phyloP scores from a whole-genome alignment of 2,797 vertebrate genomes.

The Oryzias sinensis region DNA sequence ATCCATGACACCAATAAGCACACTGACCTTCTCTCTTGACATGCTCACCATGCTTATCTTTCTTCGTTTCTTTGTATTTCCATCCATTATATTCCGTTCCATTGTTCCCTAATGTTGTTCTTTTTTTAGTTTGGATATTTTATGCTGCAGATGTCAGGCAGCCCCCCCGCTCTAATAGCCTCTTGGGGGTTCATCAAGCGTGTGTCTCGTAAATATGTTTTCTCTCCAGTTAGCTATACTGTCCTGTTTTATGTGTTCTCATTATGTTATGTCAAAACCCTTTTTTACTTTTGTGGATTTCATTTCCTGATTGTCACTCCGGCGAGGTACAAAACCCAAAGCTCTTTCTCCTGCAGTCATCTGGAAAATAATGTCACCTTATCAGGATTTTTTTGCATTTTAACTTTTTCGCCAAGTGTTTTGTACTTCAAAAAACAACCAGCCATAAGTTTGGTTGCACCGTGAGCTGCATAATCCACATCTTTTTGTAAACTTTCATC shows the following conservation, averaged over 20 bases:
- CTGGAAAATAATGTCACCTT: slow-evolving; percentile 25
- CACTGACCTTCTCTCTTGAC: slow-evolving; percentile 47
- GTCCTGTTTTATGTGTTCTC: slow-evolving; percentile 5
- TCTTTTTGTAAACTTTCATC: slow-evolving; percentile 9
- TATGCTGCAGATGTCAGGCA: slow-evolving; percentile 18
- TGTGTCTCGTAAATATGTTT: no score
- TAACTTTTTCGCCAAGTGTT: slow-evolving; percentile 6
- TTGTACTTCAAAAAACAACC: slow-evolving; percentile 4
- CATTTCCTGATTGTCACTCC: slow-evolving; percentile 49
- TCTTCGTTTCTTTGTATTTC: slow-evolving; percentile 11
- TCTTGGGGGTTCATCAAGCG: slow-evolving; percentile 17
- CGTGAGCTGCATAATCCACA: no score
- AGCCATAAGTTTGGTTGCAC: slow-evolving; percentile 22
- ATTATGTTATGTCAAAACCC: slow-evolving; percentile 30
- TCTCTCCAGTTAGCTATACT: no score
- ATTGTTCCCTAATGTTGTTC: not conserved
- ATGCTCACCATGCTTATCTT: slow-evolving; percentile 16
- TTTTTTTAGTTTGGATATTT: not conserved
- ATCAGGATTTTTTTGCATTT: slow-evolving; percentile 25
- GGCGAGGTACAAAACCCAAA: slow-evolving; percentile 29
- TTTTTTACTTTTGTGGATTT: slow-evolving; percentile 50
- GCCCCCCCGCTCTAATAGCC: slow-evolving; percentile 39
- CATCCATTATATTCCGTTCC: slow-evolving; percentile 10
- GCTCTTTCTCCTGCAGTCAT: slow-evolving; percentile 17
- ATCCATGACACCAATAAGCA: slow-evolving; percentile 27